Evolutionary conservation across 2,797 vertebrate genomes (phyloP).

Genomic region (Peromyscus aztecus): DNA sequence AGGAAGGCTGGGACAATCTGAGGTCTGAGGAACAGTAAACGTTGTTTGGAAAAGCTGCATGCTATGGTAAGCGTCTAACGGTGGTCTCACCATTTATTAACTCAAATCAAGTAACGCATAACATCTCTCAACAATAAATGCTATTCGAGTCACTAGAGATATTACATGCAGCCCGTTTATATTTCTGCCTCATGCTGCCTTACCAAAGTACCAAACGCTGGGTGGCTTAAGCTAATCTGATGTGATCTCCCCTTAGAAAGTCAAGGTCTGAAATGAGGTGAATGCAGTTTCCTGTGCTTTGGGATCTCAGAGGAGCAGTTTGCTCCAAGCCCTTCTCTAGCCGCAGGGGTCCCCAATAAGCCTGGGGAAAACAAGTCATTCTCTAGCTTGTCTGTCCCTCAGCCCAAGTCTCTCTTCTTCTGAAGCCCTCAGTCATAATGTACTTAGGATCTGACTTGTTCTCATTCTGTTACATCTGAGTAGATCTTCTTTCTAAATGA

Average conservation of each 20-base stretch:
- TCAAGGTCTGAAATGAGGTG: background rate
- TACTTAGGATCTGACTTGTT: background rate
- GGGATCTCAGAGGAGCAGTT: background rate
- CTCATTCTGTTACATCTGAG: background rate
- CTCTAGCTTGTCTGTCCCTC: background rate
- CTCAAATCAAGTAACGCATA: constrained; percentile 1
- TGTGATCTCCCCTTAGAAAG: background rate
- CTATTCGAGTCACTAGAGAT: background rate
- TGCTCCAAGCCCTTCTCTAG: background rate
- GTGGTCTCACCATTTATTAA: constrained; percentile 24
- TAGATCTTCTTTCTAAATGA: constrained; percentile 2
- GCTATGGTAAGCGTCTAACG: background rate
- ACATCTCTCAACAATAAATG: background rate
- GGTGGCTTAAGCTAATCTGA: background rate
- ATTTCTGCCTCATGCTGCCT: background rate
- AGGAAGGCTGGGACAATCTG: background rate
- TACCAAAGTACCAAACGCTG: background rate
- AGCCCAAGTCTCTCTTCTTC: background rate
- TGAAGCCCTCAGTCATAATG: background rate
- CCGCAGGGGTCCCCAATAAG: background rate
- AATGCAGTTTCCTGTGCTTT: background rate
- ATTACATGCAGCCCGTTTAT: background rate
- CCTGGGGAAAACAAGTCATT: background rate
- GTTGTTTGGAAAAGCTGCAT: background rate
- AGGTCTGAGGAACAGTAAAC: background rate